Base-by-base conservation (phyloP, 1,140 invertebrate genomes). In the Drosophila seguyi region DNA sequence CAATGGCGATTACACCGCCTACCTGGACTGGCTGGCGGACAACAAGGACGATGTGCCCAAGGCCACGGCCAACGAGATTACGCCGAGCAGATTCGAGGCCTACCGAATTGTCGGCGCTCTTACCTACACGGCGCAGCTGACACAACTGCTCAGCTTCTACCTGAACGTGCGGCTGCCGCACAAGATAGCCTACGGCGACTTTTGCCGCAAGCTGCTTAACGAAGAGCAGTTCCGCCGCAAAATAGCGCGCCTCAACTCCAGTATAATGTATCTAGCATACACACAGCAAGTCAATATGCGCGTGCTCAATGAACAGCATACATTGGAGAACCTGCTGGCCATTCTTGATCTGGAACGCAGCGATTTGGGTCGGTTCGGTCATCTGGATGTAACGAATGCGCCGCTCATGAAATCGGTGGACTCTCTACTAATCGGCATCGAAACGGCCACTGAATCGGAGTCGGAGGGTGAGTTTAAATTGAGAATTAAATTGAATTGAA, bases 191-290 rank as follows among this genome's bases (percentile, higher is more conserved):
- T 97, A 96, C 91, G 96, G 95, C 90, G 96, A 97, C 91, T 97
- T 97, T 92, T 96, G 95, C 88, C 94, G 94, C 81, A 95, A 96
- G 88, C 93, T 87, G 20, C 81, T 79, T 85, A 95, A 94, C 52
- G 95, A 96, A 86, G 94, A 95, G 73, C 95, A 96, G 91, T 97
- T 98, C 93, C 93, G 94, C 48, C 94, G 95, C 76, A 95, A 95
- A 93, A 96, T 98, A 7, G 95, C 96, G 8, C 94, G 95, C 61
- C 93, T 98, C 18, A 97, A 98, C 93, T 95, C 96, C 58, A 98
- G 98, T 88, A 94, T 98, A 45, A 93, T 98, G 75, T 96, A 97
- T 93, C 92, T 98, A 62, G 97, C 97, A 91, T 95, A 97, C 75
- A 95, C 95, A 3, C 97, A 97, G 93, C 95, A 95, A 80, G 95